Percentiles rank a stretch among this genome's conserved stretches.
Evolutionary conservation across 2,797 vertebrate genomes (phyloP).

Genomic region (Luscinia megarhynchos): DNA sequence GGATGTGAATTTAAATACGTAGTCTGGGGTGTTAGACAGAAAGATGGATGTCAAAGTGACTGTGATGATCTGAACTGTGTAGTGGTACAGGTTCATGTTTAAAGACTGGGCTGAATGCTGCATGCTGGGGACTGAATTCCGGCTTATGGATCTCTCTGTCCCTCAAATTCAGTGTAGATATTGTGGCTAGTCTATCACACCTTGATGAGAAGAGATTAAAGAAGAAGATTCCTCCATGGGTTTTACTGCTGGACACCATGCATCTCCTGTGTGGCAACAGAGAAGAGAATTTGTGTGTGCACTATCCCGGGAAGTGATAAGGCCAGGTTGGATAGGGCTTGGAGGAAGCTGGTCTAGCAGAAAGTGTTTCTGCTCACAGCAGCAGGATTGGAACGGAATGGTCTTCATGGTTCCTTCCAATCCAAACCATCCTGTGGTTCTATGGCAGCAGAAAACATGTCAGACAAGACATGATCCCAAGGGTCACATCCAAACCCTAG

Average conservation of each 20-base stretch:
- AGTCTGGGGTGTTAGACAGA: not conserved
- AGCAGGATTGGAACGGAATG: not conserved
- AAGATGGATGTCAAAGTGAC: not conserved
- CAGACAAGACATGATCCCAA: not conserved
- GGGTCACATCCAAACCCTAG: not conserved
- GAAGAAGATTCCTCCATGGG: not conserved
- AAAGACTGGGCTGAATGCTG: not conserved
- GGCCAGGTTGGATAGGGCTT: not conserved
- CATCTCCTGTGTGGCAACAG: accelerated
- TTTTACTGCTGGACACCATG: not conserved
- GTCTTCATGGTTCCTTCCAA: not conserved
- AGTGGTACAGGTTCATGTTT: accelerated
- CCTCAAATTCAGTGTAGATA: not conserved
- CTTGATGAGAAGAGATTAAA: not conserved
- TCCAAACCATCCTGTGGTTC: not conserved
- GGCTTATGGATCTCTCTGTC: not conserved
- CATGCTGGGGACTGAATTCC: not conserved
- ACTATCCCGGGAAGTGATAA: not conserved
- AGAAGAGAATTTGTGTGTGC: not conserved
- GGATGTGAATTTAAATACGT: not conserved
- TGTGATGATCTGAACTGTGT: not conserved
- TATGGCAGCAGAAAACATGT: not conserved
- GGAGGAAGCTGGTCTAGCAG: not conserved
- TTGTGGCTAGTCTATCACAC: not conserved
- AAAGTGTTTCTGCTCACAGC: not conserved